Conservation (phyloP, 2,113 vertebrate genomes). For the Benitochromis conjunctus region DNA sequence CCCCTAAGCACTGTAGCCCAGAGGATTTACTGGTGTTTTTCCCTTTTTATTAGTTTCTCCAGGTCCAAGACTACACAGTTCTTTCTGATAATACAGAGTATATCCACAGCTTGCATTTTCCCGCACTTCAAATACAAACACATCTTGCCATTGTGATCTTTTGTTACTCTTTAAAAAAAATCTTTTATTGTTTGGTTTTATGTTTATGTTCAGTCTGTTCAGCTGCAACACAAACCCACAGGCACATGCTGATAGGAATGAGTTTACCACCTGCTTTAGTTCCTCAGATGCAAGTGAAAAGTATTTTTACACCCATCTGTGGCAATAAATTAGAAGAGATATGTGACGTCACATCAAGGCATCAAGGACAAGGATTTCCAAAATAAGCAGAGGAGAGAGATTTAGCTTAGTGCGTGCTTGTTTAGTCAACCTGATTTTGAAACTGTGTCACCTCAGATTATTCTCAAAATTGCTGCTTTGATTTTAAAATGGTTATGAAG, state of each 20-base stretch:
- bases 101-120: background rate
- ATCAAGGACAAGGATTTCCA: slow-evolving; percentile 15
- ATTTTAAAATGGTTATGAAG: background rate
- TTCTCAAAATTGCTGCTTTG: background rate
- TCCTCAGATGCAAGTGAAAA: background rate
- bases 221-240: background rate
- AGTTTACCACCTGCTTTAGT: background rate
- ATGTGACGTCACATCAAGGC: slow-evolving; percentile 27
- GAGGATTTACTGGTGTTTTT: slow-evolving; percentile 47
- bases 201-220: background rate
- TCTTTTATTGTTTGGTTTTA: background rate
- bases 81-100: background rate
- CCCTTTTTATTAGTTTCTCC: slow-evolving; percentile 43
- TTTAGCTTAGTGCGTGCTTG: slow-evolving; percentile 36
- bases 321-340: slow-evolving; percentile 35
- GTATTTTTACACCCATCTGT: slow-evolving; percentile 1
- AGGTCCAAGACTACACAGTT: background rate
- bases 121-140: background rate
- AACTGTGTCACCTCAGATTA: slow-evolving; percentile 13
- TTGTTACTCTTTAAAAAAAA: background rate
- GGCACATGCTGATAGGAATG: background rate
- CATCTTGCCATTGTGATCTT: background rate
- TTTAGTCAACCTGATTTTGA: slow-evolving; percentile 28
- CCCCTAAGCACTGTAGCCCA: background rate
- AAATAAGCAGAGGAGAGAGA: slow-evolving; percentile 37